Percentiles rank a stretch among this genome's conserved stretches.
Conservation (phyloP, 2,797 vertebrate species). For the Hylomyscus alleni region DNA sequence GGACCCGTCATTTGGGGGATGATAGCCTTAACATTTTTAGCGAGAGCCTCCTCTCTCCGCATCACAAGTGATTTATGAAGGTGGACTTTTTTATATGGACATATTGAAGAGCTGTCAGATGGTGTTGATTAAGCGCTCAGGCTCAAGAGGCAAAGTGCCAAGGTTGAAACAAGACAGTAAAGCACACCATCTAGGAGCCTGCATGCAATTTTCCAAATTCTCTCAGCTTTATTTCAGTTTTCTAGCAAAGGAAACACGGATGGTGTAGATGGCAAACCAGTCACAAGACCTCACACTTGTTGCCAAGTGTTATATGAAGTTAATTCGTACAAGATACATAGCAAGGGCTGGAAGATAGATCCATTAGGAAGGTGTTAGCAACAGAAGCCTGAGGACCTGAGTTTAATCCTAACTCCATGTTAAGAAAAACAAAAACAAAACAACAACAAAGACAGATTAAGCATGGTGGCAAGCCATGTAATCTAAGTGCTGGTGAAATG, state of each 20-base stretch:
- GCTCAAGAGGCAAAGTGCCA: conserved; percentile 59
- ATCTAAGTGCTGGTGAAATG: neutral
- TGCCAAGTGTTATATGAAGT: neutral
- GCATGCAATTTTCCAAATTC: conserved; percentile 14
- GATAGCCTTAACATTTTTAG: conserved; percentile 61
- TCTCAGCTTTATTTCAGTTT: neutral
- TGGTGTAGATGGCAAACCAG: neutral
- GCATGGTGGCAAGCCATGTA: neutral
- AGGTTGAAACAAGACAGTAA: conserved; percentile 43
- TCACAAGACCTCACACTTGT: neutral
- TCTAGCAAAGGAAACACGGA: neutral
- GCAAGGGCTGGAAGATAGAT: neutral
- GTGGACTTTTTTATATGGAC: conserved; percentile 76
- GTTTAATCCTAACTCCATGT: neutral
- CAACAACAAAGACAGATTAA: neutral
- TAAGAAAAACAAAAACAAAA: neutral
- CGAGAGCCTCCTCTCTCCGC: conserved; percentile 50
- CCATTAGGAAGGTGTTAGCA: neutral
- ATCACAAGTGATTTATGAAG: conserved; percentile 75
- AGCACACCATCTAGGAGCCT: neutral
- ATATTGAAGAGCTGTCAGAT: conserved; percentile 81
- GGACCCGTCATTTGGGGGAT: conserved; percentile 21
- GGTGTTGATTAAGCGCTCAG: conserved; percentile 76
- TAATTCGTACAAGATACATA: neutral
- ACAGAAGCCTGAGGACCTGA: neutral